Evolutionary conservation across 2,113 vertebrate genomes (phyloP), one percentile per base, ranked within the genome.

Genomic region (Tenebrosternarchus preto): DNA sequence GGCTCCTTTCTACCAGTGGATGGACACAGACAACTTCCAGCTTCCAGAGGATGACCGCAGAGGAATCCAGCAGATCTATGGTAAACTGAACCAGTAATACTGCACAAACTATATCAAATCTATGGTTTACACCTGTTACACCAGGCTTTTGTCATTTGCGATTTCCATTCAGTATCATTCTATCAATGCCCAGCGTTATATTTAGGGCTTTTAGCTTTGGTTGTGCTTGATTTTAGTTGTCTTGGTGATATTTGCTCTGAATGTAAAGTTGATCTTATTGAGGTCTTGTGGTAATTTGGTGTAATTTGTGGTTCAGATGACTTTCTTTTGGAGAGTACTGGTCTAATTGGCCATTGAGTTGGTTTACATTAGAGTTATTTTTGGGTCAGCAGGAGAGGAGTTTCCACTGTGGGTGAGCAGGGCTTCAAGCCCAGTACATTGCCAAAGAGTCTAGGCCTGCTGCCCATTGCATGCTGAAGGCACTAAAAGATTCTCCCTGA

Each of bases 1-100:
- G 98, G 98, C 98, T 0, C 98, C 98, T 0, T 99, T 99, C 88
- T 99, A 99, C 90, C 98, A 99, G 77, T 99, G 96, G 96, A 99
- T 99, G 98, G 98, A 99, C 88, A 96, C 94, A 0, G 96, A 99
- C 7, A 92, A 95, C 88, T 99, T 99, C 92, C 92, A 95, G 88
- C 88, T 99, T 74, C 98, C 98, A 0, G 96, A 98, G 2, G 98
- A 99, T 0, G 98, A 99, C 85, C 92, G 92, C 20, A 91, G 90
- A 46, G 98, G 97, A 63, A 96, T 99, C 66, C 98, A 99, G 81
- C 96, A 96, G 91, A 96, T 99, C 73, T 99, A 99, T 0, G 97
- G 98, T 99, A 76, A 39, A 80, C 12, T 19, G 53, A 6, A 60
- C 56, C 8, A 2, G 1, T 33, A 36, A 6, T 25, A n/a, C 19